Evolutionary conservation across 1,140 invertebrate genomes (phyloP).

Genomic region (Drosophila pallidifrons): DNA sequence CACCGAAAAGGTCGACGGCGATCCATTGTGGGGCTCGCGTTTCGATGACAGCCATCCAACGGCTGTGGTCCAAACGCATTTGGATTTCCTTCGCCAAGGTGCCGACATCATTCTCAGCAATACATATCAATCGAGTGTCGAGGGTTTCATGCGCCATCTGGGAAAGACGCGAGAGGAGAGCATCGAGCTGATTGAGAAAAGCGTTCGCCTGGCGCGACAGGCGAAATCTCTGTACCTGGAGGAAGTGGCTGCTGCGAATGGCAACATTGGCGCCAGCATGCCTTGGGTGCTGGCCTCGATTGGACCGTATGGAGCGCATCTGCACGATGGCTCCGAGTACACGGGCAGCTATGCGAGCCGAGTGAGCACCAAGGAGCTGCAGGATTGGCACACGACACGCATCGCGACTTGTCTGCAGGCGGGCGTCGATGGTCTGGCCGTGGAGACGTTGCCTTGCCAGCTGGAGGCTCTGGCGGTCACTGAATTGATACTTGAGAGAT

Average conservation of each 20-base stretch:
- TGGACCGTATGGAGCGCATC: conserved; percentile 95
- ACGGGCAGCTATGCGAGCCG: conserved; percentile 92
- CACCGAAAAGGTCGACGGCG: conserved; percentile 88
- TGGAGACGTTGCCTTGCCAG: conserved; percentile 95
- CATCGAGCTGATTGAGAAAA: conserved; percentile 89
- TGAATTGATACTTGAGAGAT: conserved; percentile 90
- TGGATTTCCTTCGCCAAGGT: conserved; percentile 92
- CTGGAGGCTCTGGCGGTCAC: conserved; percentile 93
- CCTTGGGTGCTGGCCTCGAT: conserved; percentile 92
- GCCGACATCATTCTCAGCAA: conserved; percentile 94
- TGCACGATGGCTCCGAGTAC: conserved; percentile 96
- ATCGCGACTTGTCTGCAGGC: conserved; percentile 90
- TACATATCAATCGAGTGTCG: conserved; percentile 95
- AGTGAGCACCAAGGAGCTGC: conserved; percentile 88
- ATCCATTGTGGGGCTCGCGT: conserved; percentile 93
- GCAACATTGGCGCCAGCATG: conserved; percentile 25
- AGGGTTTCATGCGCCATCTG: conserved; percentile 91
- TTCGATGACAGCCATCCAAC: conserved; percentile 90
- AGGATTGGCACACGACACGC: conserved; percentile 92
- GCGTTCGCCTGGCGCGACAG: conserved; percentile 88
- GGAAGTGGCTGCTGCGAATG: conserved; percentile 42
- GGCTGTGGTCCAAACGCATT: conserved; percentile 90
- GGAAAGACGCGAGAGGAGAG: conserved; percentile 87
- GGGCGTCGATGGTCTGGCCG: conserved; percentile 92
- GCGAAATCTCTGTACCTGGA: conserved; percentile 61